Evolutionary conservation across 1,140 invertebrate species (phyloP), one percentile per base, ranked within the genome.

Genomic region (Zaprionus africanus): DNA sequence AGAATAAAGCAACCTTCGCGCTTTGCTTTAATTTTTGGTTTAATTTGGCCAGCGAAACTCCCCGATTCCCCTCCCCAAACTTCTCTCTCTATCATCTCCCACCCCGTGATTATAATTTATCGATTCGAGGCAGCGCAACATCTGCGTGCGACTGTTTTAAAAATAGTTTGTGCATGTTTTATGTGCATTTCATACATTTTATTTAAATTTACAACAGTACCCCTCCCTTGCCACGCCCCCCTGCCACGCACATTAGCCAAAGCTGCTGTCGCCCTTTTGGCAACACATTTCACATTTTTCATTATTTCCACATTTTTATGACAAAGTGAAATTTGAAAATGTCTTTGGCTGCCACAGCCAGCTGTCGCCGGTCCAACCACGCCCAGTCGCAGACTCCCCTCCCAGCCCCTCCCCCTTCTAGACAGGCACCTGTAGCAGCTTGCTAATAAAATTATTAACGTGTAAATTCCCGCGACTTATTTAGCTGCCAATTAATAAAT

Each of bases 401-500:
- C 0, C 26, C 13, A 13, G 31, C 22, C 26, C 9, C 24, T 3
- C 49, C 28, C 34, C 38, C 49, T 4, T 53, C 53, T 24, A 34
- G 31, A 11, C 49, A 34, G 15, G 9, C 62, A 58, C 38, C 31
- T 57, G 69, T 51, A 60, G 31, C 69, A 62, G 65, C 68, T 77
- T 69, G 81, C 69, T 80, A 80, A 90, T 90, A 85, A 90, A 90
- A 90, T 90, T 90, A 90, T 90, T 63, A 90, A 85, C 85, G 80
- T 90, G 85, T 90, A 85, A 90, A 90, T 90, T 72, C 85, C 31
- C 46, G 54, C 73, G 68, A 78, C 85, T 90, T 84, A 85, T 90
- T 90, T 90, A 82, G 86, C 85, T 90, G 85, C 70, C 85, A 90
- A 90, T 90, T 90, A 90, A 90, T 90, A 90, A 85, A 90, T 90